phyloP scores from a whole-genome alignment of 2,888 invertebrate genomes.

The Cheilosia scutellata region DNA sequence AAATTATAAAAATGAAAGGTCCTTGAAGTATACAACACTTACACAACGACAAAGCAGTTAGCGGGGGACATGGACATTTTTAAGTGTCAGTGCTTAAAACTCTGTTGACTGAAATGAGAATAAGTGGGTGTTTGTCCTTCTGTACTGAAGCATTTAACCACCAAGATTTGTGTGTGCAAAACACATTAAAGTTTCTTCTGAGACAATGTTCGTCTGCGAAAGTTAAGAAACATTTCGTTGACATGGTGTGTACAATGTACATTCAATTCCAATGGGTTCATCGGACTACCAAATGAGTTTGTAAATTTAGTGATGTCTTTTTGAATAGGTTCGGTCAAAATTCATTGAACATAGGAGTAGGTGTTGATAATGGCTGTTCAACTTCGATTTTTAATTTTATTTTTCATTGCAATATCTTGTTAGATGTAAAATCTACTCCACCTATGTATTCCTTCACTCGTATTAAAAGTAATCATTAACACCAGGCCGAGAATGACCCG shows the following conservation, averaged over 20 bases:
- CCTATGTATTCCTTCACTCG: too few species aligned
- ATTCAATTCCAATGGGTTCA: slow-evolving; percentile 26
- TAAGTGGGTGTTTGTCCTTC: slow-evolving; percentile 21
- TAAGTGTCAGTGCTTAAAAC: slow-evolving; percentile 47
- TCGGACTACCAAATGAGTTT: slow-evolving; percentile 17
- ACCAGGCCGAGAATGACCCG: too few species aligned
- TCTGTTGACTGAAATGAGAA: slow-evolving; percentile 35
- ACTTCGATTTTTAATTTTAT: too few species aligned
- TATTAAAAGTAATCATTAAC: too few species aligned
- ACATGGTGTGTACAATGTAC: slow-evolving; percentile 35
- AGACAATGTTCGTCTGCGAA: slow-evolving; percentile 40
- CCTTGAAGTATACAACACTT: slow-evolving; percentile 36
- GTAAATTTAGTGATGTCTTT: slow-evolving; percentile 12
- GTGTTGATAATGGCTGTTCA: neutral
- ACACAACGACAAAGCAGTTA: slow-evolving; percentile 16
- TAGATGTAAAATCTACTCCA: too few species aligned
- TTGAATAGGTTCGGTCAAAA: neutral
- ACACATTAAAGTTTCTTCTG: slow-evolving; percentile 8
- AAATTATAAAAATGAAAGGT: slow-evolving; percentile 59
- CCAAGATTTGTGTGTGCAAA: slow-evolving; percentile 18
- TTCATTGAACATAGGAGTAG: neutral
- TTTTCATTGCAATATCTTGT: too few species aligned
- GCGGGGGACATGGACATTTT: slow-evolving; percentile 41
- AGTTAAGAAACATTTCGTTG: slow-evolving; percentile 49
- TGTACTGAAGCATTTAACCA: slow-evolving; percentile 12